phyloP scores from a whole-genome alignment of 2,797 vertebrate species.

The Tolypeutes matacus region DNA sequence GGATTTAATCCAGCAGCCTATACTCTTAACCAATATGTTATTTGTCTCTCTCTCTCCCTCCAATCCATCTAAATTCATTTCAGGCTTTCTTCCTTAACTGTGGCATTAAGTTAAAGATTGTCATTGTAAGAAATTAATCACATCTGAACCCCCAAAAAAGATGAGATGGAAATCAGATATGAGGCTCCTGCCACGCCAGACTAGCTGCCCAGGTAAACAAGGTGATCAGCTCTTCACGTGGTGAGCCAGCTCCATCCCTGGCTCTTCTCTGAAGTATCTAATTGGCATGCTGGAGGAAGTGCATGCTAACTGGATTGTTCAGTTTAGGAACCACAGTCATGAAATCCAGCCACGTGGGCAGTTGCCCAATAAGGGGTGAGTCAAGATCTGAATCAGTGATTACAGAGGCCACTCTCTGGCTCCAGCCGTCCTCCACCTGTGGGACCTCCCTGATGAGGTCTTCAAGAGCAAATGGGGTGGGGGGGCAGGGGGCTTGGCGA shows the following conservation, averaged over 20 bases:
- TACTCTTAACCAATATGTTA: neutral
- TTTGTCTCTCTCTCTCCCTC: neutral
- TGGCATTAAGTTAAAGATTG: constrained; percentile 47
- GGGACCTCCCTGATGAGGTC: neutral
- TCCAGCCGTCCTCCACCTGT: neutral
- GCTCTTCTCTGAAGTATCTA: neutral
- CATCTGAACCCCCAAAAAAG: constrained; percentile 10
- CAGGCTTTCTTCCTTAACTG: constrained; percentile 51
- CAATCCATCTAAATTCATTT: constrained; percentile 31
- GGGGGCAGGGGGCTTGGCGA: neutral
- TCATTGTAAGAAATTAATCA: constrained; percentile 57
- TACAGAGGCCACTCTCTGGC: neutral
- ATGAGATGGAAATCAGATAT: constrained; percentile 19
- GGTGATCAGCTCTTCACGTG: neutral
- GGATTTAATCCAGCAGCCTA: neutral
- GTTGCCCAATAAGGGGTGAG: neutral
- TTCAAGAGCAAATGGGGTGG: neutral
- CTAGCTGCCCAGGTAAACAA: neutral
- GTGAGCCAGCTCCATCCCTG: neutral
- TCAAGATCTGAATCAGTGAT: neutral
- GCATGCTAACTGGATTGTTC: neutral
- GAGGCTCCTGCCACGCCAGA: neutral
- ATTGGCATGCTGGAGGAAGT: neutral
- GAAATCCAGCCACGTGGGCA: neutral
- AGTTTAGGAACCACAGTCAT: neutral